These are phyloP conservation scores for Takifugu ocellatus DNA, from an alignment of 2,797 vertebrate species.

Conservation along the genomic window DNA sequence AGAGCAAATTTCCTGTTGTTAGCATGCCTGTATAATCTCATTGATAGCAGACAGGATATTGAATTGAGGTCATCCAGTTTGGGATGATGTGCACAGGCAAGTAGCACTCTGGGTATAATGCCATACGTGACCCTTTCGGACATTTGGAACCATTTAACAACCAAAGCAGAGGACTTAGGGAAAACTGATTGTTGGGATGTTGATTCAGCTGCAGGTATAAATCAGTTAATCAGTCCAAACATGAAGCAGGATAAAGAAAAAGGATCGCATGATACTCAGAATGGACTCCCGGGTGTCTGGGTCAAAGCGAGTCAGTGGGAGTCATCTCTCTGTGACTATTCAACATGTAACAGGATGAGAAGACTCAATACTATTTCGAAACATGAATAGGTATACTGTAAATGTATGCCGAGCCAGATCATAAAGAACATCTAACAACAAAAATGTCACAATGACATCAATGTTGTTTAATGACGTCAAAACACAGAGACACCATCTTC, in stretches of 20 bases:
- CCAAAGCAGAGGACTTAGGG: background rate
- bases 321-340: background rate
- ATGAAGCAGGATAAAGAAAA: background rate
- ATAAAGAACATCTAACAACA: too few species aligned
- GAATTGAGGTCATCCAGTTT: conserved; percentile 52
- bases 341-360: background rate
- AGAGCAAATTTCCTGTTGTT: conserved; percentile 69
- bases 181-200: conserved; percentile 1
- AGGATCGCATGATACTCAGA: too few species aligned
- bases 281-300: too few species aligned
- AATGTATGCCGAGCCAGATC: background rate
- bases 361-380: too few species aligned
- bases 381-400: too few species aligned
- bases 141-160: conserved; percentile 35
- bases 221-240: background rate
- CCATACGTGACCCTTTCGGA: conserved; percentile 15
- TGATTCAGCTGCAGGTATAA: conserved; percentile 13
- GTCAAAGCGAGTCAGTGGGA: too few species aligned
- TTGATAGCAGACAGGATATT: conserved; percentile 69
- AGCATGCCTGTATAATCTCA: conserved; percentile 59
- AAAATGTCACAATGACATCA: too few species aligned
- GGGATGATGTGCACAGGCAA: conserved; percentile 16
- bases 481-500: too few species aligned
- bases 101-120: background rate
- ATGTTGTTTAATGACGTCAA: too few species aligned